Conservation (phyloP, 1,140 invertebrate genomes). For the Aphelenchoides fujianensis region DNA sequence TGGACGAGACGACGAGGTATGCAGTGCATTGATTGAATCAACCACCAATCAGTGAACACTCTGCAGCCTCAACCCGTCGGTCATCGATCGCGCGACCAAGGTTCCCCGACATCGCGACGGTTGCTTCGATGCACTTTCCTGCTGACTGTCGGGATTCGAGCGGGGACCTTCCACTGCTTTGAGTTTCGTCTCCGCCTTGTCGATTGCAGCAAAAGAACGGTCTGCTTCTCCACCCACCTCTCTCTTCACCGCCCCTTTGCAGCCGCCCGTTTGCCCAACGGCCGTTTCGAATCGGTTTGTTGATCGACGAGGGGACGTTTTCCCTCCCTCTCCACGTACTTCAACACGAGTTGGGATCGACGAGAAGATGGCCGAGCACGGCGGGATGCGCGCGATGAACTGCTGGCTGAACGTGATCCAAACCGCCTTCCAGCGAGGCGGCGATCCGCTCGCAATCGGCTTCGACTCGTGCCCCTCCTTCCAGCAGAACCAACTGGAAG, state of each 20-base stretch:
- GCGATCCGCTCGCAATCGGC: constrained; percentile 1
- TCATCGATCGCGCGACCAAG: constrained; percentile 32
- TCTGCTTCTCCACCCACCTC: too few species aligned
- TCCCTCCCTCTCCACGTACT: constrained; percentile 26
- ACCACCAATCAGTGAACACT: not conserved
- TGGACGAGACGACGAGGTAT: constrained; percentile 17
- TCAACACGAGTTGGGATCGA: constrained; percentile 24
- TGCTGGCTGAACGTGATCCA: constrained; percentile 22
- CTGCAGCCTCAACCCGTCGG: constrained; percentile 25
- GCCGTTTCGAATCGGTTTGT: constrained; percentile 8
- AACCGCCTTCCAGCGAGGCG: not conserved
- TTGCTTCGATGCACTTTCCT: constrained; percentile 34
- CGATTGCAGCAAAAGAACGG: constrained; percentile 23
- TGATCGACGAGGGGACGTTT: constrained; percentile 8
- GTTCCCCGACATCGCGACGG: constrained; percentile 27
- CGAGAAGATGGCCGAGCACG: constrained; percentile 14
- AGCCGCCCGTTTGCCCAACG: constrained; percentile 1
- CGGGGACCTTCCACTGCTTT: constrained; percentile 18
- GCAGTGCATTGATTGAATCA: not conserved
- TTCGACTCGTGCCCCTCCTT: not conserved
- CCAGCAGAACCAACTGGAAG: not conserved
- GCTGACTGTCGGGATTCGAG: constrained; percentile 12
- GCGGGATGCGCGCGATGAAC: constrained; percentile 6
- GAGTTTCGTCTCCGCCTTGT: constrained; percentile 20
- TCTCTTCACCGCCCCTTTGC: not conserved